Base-by-base conservation (phyloP, 1,140 invertebrate genomes). In the Drosophila kepulauana region DNA sequence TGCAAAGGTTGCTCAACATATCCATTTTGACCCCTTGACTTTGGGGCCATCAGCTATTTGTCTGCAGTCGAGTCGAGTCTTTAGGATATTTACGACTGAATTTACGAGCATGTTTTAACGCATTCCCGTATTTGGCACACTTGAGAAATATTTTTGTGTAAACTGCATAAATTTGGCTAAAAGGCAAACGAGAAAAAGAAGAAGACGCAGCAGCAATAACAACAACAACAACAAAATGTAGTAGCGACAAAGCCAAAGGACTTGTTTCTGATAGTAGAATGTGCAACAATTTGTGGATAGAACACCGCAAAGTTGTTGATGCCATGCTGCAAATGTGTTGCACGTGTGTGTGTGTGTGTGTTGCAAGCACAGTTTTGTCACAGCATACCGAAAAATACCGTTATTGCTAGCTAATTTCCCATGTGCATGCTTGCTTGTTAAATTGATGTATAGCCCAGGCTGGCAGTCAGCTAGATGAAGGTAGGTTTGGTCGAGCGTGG, bases 361-460 rank as follows among this genome's bases (percentile, higher is more conserved):
- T 25, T 52, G 61, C 72, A 51, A 80, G 57, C 81, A 76, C 63
- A 54, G 63, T 59, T 67, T 73, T 84, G 81, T 75, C 74, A 73
- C 67, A 78, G 69, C 68, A 71, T 74, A 62, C 62, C 66, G 52
- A 82, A 82, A 88, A 88, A 88, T 82, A 74, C 56, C 74, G 78
- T 80, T 88, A 87, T 88, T 80, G 80, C 84, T 52, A 66, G 71
- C 85, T 89, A 88, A 88, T 88, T 89, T 88, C 85, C 85, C 85
- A 78, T 82, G 85, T 81, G 85, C 85, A 89, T 89, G 85, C 75
- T 89, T 78, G 85, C 85, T 85, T 89, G 85, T 88, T 89, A 88
- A 88, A 88, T 79, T 88, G 85, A 88, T 88, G 85, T 78, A 88
- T 84, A 64, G 79, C 35, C 70, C 25, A 57, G 61, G 51, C 52